phyloP scores from a whole-genome alignment of 2,888 invertebrate species.

The Tipula unca region DNA sequence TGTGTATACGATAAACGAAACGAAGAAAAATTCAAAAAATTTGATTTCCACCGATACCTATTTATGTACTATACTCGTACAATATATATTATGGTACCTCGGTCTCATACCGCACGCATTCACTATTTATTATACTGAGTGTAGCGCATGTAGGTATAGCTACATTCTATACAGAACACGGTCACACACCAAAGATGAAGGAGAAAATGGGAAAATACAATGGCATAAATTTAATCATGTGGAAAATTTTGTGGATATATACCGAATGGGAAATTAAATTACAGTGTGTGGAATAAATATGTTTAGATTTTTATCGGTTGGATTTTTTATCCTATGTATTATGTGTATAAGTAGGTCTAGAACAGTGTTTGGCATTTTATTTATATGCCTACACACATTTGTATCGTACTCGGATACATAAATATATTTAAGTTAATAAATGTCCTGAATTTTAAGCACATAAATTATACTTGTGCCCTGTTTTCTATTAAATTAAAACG shows the following conservation, averaged over 20 bases:
- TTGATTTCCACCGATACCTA: not conserved
- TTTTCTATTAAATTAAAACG: not conserved
- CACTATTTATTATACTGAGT: not conserved
- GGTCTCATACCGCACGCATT: not conserved
- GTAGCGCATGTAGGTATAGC: not conserved
- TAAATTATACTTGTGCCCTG: not conserved
- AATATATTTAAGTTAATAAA: not conserved
- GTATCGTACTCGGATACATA: not conserved
- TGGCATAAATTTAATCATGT: not conserved
- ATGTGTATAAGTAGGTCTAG: not conserved
- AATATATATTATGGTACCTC: not conserved
- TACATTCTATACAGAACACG: not conserved
- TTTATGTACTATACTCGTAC: not conserved
- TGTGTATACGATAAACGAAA: not conserved
- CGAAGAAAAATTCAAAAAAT: not conserved
- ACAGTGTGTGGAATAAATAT: not conserved
- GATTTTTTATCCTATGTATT: not conserved
- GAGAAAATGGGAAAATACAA: not conserved
- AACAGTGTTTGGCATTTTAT: not conserved
- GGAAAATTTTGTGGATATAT: not conserved
- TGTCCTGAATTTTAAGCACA: not conserved
- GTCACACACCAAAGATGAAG: not conserved
- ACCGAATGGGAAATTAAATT: not conserved
- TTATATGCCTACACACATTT: not conserved
- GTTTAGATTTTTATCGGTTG: not conserved